Base-by-base conservation (phyloP, 2,888 invertebrate species). In the Sinodicranocentrus sp. region DNA sequence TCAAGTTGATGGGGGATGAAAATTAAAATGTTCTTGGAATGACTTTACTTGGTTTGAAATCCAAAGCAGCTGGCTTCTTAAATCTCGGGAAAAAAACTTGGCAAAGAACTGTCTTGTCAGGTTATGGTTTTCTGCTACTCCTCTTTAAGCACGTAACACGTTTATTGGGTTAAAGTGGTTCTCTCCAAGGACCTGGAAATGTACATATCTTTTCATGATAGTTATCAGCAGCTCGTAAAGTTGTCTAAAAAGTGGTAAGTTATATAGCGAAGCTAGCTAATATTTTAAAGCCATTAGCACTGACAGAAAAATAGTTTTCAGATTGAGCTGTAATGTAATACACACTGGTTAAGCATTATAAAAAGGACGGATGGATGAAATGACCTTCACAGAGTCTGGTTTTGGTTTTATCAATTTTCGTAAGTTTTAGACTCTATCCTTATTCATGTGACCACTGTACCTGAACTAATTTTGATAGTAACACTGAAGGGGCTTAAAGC, bases 151-250 rank as follows among this genome's bases (percentile, higher is more conserved):
- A 65, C 19, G 43, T 73, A 73, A 65, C 33, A 26, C 65, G 48
- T 65, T 44, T 76, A 67, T 57, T 76, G 25, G 54, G 67, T 76
- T 67, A 57, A n/a, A 77, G 68, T 59, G 59, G n/a, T 68, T 59
- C 54, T 39, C 65, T 78, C 68, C 77, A 78, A 78, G 77, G 77
- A 78, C 70, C 77, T 78, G 77, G 77, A 78, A 78, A 68, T 78
- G 61, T 28, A 77, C 65, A 68, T 77, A 76, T 67, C 54, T 57
- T 15, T 57, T 72, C 33, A 33, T 48, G 48, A 48, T 48, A 48
- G 48, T n/a, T 48, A 48, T 48, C 48, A 48, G 48, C 48, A 48
- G 48, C 48, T 48, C n/a, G 48, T 48, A 48, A 48, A 48, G 33
- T 33, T 33, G 33, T n/a, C 44, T 73, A 67, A 63, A 26, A 75